Percentiles rank a stretch among this genome's conserved stretches.
Conservation (phyloP, 2,797 vertebrate genomes). For the Pristis pectinata region DNA sequence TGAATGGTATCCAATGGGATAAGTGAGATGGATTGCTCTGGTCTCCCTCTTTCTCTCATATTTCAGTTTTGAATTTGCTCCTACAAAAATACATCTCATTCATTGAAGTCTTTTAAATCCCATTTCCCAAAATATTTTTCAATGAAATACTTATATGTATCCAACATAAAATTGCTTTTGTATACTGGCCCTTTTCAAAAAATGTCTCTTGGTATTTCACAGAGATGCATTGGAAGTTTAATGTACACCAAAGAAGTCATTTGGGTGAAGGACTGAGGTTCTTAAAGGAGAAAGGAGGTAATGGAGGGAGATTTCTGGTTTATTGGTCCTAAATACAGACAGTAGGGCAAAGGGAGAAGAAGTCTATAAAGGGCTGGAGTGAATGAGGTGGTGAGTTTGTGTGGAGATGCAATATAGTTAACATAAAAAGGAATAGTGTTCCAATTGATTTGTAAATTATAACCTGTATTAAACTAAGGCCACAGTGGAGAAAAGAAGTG, state of each 20-base stretch:
- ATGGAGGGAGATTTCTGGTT: too few relatives aligned
- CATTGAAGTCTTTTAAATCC: neutral
- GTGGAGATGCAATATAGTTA: neutral
- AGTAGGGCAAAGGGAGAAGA: neutral
- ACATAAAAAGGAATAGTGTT: neutral
- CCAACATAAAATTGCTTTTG: neutral
- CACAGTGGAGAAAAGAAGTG: neutral
- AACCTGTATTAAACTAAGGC: neutral
- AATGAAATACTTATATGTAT: neutral
- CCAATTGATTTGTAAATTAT: neutral
- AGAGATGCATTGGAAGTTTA: neutral
- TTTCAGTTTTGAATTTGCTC: neutral
- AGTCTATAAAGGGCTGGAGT: neutral
- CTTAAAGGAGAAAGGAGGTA: neutral
- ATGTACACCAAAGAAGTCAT: neutral
- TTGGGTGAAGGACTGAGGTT: neutral
- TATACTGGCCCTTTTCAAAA: neutral
- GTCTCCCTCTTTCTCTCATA: neutral
- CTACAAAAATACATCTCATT: neutral
- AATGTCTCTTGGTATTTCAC: neutral
- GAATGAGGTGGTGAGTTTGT: neutral
- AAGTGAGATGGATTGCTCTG: neutral
- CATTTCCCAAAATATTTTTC: neutral
- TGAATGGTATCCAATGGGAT: neutral
- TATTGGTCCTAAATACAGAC: neutral